phyloP scores from a whole-genome alignment of 2,797 vertebrate genomes.

The Cynopterus sphinx region DNA sequence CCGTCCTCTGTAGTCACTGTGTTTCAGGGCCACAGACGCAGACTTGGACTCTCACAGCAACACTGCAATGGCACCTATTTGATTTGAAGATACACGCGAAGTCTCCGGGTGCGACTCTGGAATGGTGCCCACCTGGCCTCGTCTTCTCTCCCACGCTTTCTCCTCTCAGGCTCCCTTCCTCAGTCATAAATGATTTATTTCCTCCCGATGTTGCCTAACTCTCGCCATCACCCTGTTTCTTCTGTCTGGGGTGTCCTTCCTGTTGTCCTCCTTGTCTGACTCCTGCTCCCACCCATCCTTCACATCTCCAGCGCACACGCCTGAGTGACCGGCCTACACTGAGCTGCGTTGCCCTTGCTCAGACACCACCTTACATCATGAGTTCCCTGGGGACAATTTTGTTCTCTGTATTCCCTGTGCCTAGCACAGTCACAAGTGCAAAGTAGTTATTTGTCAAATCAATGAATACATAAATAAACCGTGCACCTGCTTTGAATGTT shows the following conservation, averaged over 20 bases:
- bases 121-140: no score
- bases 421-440: not conserved
- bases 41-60: not conserved
- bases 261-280: not conserved
- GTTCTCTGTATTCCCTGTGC: not conserved
- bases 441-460: not conserved
- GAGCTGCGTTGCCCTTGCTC: accelerated
- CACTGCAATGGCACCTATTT: accelerated
- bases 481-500: constrained; percentile 43
- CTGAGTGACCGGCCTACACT: accelerated
- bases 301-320: accelerated
- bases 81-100: not conserved
- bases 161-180: not conserved
- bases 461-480: not conserved
- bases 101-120: no score
- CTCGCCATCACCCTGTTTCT: not conserved
- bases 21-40: not conserved
- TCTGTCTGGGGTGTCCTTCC: not conserved
- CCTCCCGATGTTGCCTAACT: accelerated
- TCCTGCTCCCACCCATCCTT: not conserved
- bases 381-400: not conserved
- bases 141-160: not conserved
- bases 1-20: accelerated
- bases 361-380: not conserved
- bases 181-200: not conserved